Evolutionary conservation across 2,797 vertebrate species (phyloP).

Genomic region (Microhierax caerulescens): DNA sequence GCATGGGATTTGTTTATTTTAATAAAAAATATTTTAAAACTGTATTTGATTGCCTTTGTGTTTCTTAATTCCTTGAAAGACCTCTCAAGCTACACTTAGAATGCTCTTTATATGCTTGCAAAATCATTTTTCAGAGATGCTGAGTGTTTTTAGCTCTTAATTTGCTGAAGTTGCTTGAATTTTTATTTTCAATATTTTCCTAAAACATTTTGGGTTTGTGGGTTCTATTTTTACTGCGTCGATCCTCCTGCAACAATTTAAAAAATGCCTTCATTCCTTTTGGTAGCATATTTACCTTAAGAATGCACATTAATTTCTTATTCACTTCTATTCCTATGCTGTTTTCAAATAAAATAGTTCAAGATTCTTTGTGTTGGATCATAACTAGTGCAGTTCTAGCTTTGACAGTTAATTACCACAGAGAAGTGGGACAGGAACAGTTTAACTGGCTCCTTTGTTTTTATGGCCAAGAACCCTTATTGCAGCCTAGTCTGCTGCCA

Average conservation of each 20-base stretch:
- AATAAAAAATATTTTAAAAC: neutral
- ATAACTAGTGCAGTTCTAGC: neutral
- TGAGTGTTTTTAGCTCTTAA: neutral
- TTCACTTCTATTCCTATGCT: neutral
- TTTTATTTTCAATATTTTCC: neutral
- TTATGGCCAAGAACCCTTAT: neutral
- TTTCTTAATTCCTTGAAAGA: neutral
- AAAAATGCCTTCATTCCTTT: neutral
- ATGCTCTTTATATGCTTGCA: neutral
- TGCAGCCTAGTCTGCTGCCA: neutral
- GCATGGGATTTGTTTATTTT: neutral
- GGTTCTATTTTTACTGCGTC: neutral
- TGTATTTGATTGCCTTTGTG: neutral
- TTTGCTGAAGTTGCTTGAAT: neutral
- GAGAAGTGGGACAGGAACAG: neutral
- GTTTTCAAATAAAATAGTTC: neutral
- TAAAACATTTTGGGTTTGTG: neutral
- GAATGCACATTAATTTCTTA: neutral
- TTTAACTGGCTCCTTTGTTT: neutral
- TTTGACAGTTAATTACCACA: neutral
- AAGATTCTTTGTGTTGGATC: neutral
- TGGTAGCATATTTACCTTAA: neutral
- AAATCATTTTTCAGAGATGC: neutral
- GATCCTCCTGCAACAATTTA: neutral
- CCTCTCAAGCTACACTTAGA: neutral